phyloP scores from a whole-genome alignment of 2,888 invertebrate genomes.

The Zygaena filipendulae region DNA sequence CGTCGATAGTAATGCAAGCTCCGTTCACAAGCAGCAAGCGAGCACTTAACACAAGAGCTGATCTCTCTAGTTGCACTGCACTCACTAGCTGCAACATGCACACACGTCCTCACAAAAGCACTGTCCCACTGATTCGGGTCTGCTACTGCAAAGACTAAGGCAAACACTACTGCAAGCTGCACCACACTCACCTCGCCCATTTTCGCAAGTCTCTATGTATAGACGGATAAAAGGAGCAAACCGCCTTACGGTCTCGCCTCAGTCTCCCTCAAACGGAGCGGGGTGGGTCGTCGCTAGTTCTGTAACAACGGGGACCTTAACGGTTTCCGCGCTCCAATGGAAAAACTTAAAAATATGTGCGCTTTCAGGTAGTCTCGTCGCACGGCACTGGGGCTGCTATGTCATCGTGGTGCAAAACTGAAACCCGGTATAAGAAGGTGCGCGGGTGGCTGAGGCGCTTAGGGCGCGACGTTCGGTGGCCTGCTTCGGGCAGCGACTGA shows the following conservation, averaged over 20 bases:
- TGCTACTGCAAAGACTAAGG: constrained; percentile 44
- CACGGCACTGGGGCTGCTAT: constrained; percentile 61
- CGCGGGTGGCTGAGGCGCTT: constrained; percentile 55
- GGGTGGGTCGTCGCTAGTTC: constrained; percentile 62
- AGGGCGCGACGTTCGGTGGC: constrained; percentile 57
- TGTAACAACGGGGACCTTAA: constrained; percentile 64
- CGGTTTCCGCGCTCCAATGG: constrained; percentile 56
- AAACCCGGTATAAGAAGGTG: constrained; percentile 60
- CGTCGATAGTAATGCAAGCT: too few relatives aligned
- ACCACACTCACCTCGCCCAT: constrained; percentile 68
- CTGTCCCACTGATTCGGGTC: constrained; percentile 30
- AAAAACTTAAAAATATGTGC: constrained; percentile 65
- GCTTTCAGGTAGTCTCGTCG: constrained; percentile 55
- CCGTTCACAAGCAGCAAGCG: constrained; percentile 15
- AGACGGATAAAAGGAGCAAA: constrained; percentile 60
- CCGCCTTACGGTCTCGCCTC: constrained; percentile 61
- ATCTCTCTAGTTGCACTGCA: constrained; percentile 31
- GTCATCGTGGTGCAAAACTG: constrained; percentile 64
- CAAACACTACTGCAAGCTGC: constrained; percentile 59
- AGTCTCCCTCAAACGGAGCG: constrained; percentile 56
- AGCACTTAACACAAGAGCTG: constrained; percentile 34
- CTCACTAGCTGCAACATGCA: constrained; percentile 51
- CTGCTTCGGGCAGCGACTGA: constrained; percentile 69
- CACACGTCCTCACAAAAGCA: constrained; percentile 55
- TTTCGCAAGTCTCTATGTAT: constrained; percentile 62